phyloP scores from a whole-genome alignment of 2,113 vertebrate species.

The Pituophis catenifer region DNA sequence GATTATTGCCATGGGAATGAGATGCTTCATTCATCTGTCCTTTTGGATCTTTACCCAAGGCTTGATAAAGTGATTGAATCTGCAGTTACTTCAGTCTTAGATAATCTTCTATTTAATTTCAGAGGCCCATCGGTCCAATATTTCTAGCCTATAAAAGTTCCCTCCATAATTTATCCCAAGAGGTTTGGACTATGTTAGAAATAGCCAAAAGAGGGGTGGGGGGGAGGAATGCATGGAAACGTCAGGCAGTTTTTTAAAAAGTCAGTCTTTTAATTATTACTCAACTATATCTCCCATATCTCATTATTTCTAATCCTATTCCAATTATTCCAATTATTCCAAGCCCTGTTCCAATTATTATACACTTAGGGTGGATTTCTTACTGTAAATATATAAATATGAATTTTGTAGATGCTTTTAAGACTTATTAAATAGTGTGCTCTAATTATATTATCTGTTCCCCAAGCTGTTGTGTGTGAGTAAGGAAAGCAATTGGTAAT shows the following conservation, averaged over 20 bases:
- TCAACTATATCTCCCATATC: not conserved
- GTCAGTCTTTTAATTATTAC: not conserved
- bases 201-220: not conserved
- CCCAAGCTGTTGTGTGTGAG: not conserved
- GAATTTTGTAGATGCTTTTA: not conserved
- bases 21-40: not conserved
- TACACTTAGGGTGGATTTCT: not conserved
- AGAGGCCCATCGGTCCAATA: constrained; percentile 25
- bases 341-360: not conserved
- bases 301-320: not conserved
- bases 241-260: not conserved
- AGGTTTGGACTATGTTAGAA: constrained; percentile 1
- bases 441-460: not conserved
- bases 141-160: not conserved
- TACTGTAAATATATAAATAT: not conserved
- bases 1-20: not conserved
- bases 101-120: constrained; percentile 29
- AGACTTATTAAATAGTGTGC: not conserved
- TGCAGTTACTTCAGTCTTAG: constrained; percentile 13
- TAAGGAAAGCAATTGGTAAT: not conserved
- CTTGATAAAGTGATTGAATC: constrained; percentile 10
- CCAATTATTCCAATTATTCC: not conserved
- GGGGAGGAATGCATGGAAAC: not conserved
- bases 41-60: not conserved
- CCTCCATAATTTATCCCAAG: constrained; percentile 12